phyloP scores from a whole-genome alignment of 2,888 invertebrate species.

The Pyralis farinalis region DNA sequence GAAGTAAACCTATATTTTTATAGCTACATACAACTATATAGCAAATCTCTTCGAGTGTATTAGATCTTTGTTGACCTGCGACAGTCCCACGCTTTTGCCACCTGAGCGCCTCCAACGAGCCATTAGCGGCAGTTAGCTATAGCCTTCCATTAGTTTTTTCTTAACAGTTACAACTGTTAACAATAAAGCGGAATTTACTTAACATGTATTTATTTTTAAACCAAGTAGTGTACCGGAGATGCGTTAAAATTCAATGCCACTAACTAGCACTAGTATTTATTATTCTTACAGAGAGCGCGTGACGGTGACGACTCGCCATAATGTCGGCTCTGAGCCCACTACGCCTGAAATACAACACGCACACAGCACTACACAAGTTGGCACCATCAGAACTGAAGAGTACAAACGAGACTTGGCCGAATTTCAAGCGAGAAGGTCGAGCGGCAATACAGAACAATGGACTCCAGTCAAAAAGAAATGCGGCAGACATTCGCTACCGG shows the following conservation, averaged over 20 bases:
- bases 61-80: constrained; percentile 39
- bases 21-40: constrained; percentile 1
- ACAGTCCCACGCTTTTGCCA: constrained; percentile 51
- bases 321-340: constrained; percentile 34
- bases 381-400: constrained; percentile 69
- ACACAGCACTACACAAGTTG: constrained; percentile 39
- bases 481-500: constrained; percentile 62
- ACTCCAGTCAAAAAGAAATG: constrained; percentile 64
- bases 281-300: constrained; percentile 61
- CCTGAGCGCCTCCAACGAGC: constrained; percentile 22
- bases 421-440: constrained; percentile 68
- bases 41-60: constrained; percentile 31
- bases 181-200: constrained; percentile 20
- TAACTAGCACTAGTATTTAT: neutral
- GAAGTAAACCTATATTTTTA: no score
- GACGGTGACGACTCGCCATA: constrained; percentile 59
- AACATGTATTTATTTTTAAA: constrained; percentile 13
- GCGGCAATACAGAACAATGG: constrained; percentile 42
- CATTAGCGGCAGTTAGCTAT: constrained; percentile 32
- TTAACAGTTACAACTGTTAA: constrained; percentile 27
- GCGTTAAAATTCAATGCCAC: constrained; percentile 8
- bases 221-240: constrained; percentile 1
- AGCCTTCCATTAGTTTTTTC: constrained; percentile 27
- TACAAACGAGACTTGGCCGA: constrained; percentile 73
- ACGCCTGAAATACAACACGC: constrained; percentile 29